phyloP scores from a whole-genome alignment of 1,140 invertebrate genomes.

The Micrasema longulum region DNA sequence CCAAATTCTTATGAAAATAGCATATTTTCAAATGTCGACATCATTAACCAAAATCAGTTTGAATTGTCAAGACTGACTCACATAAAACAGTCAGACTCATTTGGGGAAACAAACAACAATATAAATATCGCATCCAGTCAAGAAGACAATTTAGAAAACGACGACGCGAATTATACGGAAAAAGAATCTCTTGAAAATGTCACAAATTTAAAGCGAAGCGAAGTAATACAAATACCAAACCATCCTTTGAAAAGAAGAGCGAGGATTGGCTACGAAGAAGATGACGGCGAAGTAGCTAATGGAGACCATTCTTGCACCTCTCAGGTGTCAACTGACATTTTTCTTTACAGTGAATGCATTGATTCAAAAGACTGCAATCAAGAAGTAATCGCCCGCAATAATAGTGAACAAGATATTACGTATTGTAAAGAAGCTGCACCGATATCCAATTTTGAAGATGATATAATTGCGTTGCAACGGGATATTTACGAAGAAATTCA shows the following conservation, averaged over 20 bases:
- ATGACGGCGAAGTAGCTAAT: slow-evolving; percentile 2
- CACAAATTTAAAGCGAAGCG: slow-evolving; percentile 7
- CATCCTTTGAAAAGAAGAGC: background rate
- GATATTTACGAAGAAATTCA: slow-evolving; percentile 66
- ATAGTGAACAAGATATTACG: background rate
- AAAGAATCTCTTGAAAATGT: slow-evolving; percentile 7
- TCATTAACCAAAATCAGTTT: slow-evolving; percentile 17
- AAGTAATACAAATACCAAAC: slow-evolving; percentile 8
- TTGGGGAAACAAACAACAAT: slow-evolving; percentile 20
- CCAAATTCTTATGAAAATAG: slow-evolving; percentile 48
- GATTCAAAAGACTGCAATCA: slow-evolving; percentile 12
- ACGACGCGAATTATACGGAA: background rate
- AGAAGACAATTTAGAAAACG: background rate
- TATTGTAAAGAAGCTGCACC: background rate
- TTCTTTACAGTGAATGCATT: slow-evolving; percentile 7
- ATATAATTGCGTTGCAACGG: slow-evolving; percentile 64
- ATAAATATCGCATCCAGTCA: background rate
- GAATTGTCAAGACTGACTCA: background rate
- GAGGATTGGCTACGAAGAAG: slow-evolving; percentile 1
- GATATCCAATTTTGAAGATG: slow-evolving; percentile 61
- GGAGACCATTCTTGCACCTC: slow-evolving; percentile 4
- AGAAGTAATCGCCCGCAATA: background rate
- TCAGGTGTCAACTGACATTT: slow-evolving; percentile 14
- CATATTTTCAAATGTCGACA: slow-evolving; percentile 36
- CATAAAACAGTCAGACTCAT: background rate